These are phyloP conservation scores for Berghia stephanieae DNA, from an alignment of 1,140 invertebrate species.

Conservation along the genomic window DNA sequence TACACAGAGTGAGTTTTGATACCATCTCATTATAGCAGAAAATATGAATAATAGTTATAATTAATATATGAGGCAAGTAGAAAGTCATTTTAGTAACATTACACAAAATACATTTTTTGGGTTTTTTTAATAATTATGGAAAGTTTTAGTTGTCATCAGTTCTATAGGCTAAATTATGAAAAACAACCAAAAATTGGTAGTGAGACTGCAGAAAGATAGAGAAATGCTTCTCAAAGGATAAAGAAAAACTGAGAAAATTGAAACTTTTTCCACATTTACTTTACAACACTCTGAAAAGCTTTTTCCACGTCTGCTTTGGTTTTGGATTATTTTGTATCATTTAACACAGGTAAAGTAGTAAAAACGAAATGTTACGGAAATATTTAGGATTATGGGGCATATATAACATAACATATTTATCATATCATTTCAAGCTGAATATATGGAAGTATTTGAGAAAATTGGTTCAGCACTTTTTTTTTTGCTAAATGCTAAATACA, in stretches of 20 bases:
- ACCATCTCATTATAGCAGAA: neutral
- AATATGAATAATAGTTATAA: neutral
- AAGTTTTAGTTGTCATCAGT: neutral
- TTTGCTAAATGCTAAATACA: neutral
- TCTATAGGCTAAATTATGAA: neutral
- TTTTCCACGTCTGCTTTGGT: too few relatives aligned
- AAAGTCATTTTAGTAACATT: neutral
- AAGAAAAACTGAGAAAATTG: too few relatives aligned
- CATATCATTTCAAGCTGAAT: too few relatives aligned
- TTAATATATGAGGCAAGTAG: neutral
- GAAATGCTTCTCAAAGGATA: too few relatives aligned
- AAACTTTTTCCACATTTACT: too few relatives aligned
- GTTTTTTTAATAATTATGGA: neutral
- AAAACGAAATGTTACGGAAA: too few relatives aligned
- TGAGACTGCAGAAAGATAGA: neutral
- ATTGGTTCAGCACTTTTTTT: neutral
- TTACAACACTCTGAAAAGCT: too few relatives aligned
- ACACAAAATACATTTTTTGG: neutral
- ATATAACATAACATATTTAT: too few relatives aligned
- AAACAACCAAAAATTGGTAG: neutral
- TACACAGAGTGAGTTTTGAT: constrained; percentile 34
- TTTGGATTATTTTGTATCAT: too few relatives aligned
- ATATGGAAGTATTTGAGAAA: too few relatives aligned
- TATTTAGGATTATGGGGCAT: too few relatives aligned
- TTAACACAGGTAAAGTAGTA: too few relatives aligned